phyloP scores from a whole-genome alignment of 2,113 vertebrate genomes.

The Cephalophus harveyi region DNA sequence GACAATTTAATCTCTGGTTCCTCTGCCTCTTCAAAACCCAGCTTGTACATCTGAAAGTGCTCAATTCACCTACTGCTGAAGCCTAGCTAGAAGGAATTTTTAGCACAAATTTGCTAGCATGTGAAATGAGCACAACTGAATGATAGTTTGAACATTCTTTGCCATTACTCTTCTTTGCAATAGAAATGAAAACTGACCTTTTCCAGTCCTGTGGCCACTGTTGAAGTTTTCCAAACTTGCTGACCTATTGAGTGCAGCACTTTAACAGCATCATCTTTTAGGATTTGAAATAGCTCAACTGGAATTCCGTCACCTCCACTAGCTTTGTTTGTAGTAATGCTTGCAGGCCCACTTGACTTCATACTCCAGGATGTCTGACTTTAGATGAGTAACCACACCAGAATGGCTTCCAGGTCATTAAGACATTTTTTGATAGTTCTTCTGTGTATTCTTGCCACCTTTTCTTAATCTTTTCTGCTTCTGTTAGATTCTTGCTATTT shows the following conservation, averaged over 20 bases:
- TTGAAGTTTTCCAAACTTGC: background rate
- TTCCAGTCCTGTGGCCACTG: background rate
- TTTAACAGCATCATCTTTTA: background rate
- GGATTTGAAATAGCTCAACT: background rate
- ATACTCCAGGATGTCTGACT: background rate
- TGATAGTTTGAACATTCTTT: background rate
- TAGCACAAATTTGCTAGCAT: background rate
- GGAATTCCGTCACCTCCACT: background rate
- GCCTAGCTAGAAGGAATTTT: background rate
- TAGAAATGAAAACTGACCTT: background rate
- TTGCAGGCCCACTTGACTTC: background rate
- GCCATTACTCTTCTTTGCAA: background rate
- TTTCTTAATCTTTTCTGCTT: background rate
- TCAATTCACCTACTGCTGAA: background rate
- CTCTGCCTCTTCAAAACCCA: background rate
- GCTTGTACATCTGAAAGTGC: background rate
- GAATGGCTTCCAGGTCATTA: background rate
- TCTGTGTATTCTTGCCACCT: background rate
- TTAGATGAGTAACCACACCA: background rate
- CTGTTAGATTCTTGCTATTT: background rate
- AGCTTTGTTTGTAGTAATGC: background rate
- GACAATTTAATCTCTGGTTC: background rate
- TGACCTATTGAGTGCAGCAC: background rate
- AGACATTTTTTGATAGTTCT: background rate
- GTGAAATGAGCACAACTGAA: background rate